Percentiles rank a stretch among this genome's conserved stretches.
Conservation (phyloP, 2,888 invertebrate genomes). For the Nasonovia ribisnigri region DNA sequence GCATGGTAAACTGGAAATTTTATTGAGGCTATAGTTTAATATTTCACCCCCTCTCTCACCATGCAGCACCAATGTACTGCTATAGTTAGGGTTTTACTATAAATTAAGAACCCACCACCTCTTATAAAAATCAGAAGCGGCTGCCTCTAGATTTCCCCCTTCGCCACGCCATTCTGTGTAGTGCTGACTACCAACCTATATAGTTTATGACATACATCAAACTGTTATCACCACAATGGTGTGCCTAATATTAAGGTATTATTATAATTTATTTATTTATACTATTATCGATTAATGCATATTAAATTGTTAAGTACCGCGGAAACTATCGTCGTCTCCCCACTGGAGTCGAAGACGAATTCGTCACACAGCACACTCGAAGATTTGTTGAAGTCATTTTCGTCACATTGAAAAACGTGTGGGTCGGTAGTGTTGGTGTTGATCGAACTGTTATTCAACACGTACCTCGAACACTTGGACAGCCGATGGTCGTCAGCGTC, state of each 20-base stretch:
- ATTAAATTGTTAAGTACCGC: conserved; percentile 25
- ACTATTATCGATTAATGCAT: neutral
- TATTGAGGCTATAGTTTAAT: no score
- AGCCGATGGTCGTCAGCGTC: neutral
- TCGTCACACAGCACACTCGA: conserved; percentile 1
- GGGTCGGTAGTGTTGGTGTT: neutral
- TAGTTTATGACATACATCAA: no score
- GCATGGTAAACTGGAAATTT: no score
- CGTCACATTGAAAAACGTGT: neutral
- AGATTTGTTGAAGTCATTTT: conserved; percentile 23
- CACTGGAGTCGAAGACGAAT: conserved; percentile 49
- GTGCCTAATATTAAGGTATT: neutral
- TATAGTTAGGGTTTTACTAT: no score
- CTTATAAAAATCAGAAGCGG: no score
- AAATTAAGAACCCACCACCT: no score
- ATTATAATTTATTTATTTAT: neutral
- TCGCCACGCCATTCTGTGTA: no score
- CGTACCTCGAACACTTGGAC: conserved; percentile 30
- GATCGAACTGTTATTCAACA: neutral
- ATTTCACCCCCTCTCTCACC: no score
- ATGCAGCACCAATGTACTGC: no score
- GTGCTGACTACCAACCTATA: no score
- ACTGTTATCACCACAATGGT: no score
- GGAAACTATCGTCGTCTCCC: conserved; percentile 56
- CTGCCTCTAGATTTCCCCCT: no score